Evolutionary conservation across 2,888 invertebrate genomes (phyloP).

Genomic region (Boloria selene): DNA sequence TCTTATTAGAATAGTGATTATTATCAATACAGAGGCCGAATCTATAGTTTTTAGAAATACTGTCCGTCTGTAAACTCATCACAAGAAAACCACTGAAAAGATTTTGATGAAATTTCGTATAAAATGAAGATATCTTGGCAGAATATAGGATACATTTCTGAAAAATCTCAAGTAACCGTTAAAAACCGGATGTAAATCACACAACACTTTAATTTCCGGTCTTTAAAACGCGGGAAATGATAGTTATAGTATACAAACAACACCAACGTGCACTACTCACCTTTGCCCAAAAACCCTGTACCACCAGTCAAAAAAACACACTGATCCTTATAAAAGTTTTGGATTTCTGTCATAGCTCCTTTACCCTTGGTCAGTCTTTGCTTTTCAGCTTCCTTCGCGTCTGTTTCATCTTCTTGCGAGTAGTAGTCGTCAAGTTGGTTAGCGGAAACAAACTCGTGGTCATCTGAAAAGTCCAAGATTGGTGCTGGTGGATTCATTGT

Average conservation of each 20-base stretch:
- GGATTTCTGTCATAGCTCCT: conserved; percentile 62
- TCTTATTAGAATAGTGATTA: no score
- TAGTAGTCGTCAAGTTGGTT: conserved; percentile 75
- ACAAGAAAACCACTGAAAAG: no score
- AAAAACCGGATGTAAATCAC: no score
- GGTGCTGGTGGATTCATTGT: conserved; percentile 71
- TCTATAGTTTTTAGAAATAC: no score
- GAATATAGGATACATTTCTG: no score
- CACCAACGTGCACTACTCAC: conserved; percentile 55
- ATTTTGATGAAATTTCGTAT: no score
- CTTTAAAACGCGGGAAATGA: no score
- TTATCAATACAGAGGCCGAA: no score
- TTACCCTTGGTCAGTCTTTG: conserved; percentile 74
- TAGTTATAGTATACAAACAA: background rate
- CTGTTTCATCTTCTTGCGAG: conserved; percentile 68
- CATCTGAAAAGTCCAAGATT: conserved; percentile 76
- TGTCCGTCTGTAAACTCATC: no score
- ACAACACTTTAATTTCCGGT: no score
- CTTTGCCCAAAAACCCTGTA: conserved; percentile 77
- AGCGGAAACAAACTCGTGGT: conserved; percentile 79
- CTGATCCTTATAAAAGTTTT: conserved; percentile 69
- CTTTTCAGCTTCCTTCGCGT: conserved; percentile 74
- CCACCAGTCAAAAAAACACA: conserved; percentile 77
- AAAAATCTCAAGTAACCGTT: no score
- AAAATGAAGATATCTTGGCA: no score